A percentile compares a stretch with the other conserved stretches of the same genome.
These are phyloP conservation scores for Enteromius radiatus DNA, from an alignment of 2,797 vertebrate species.

Conservation along the genomic window DNA sequence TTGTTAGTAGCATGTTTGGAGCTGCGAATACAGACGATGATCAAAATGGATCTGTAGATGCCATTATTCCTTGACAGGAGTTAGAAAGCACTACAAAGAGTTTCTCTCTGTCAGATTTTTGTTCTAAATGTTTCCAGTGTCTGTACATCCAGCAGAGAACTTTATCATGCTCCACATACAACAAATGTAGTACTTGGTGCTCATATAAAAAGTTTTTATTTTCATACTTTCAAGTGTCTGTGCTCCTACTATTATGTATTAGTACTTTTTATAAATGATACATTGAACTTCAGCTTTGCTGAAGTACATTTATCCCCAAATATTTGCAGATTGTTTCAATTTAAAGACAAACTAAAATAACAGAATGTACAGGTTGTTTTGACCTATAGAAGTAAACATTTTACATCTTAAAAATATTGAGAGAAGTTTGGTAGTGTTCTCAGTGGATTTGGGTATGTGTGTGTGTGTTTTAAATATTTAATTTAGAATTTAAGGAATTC, in stretches of 20 bases:
- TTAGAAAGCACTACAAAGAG: slow-evolving; percentile 35
- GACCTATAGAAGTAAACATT: slow-evolving; percentile 17
- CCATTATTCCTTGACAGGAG: background rate
- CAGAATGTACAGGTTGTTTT: slow-evolving; percentile 23
- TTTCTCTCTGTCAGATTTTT: background rate
- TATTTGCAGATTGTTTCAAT: slow-evolving; percentile 6
- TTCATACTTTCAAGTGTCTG: slow-evolving; percentile 28
- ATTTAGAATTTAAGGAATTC: slow-evolving; percentile 40
- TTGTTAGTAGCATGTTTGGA: slow-evolving; percentile 18
- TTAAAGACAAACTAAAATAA: slow-evolving; percentile 5
- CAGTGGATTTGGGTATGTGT: slow-evolving; percentile 20
- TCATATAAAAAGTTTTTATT: slow-evolving; percentile 37
- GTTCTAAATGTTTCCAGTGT: slow-evolving; percentile 14
- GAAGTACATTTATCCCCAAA: slow-evolving; percentile 15
- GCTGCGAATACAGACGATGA: slow-evolving; percentile 1
- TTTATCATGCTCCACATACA: slow-evolving; percentile 22
- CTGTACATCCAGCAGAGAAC: slow-evolving; percentile 14
- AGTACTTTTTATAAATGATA: slow-evolving; percentile 28
- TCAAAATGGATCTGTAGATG: background rate
- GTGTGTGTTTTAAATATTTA: slow-evolving; percentile 32
- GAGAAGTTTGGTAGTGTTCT: slow-evolving; percentile 22
- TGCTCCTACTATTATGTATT: slow-evolving; percentile 30
- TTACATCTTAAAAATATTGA: slow-evolving; percentile 24
- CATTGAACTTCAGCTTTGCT: background rate
- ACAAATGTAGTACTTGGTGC: slow-evolving; percentile 43